Evolutionary conservation across 2,888 invertebrate genomes (phyloP), one percentile per base, ranked within the genome.

Genomic region (Seladonia tumulorum): DNA sequence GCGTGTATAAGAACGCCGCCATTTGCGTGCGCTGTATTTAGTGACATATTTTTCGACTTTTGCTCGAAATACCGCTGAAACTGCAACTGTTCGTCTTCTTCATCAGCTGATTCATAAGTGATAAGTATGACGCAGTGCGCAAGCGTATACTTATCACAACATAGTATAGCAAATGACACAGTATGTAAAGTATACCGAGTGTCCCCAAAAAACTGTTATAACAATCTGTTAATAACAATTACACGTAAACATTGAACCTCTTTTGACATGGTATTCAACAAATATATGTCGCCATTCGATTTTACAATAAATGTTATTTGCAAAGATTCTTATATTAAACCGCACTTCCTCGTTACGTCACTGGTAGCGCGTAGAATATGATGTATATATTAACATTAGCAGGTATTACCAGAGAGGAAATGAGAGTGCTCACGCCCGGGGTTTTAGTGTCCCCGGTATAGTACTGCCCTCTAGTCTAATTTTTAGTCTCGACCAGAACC

Each of bases 21-120:
- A 94, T 98, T 98, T 79, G 98, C 97, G 95, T 99, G 99, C 79
- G 99, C 98, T 87, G 99, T 99, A 95, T 99, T 99, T 89, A 99
- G 95, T 90, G 99, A 98, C 99, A 99, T 99, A 63, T 95, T 96
- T 83, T 45, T 72, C 68, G 77, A 77, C 39, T 82, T 76, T 63
- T 63, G 29, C 12, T 25, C 70, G 18, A 79, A 70, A 63, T 77
- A 60, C 53, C 57, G 73, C 78, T 49, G 66, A 79, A 87, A 72
- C 18, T 83, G 81, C 71, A 74, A 88, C 78, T 63, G 77, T 81
- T 72, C 72, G 78, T 29, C 72, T 74, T 57, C 47, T 75, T 82
- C 82, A 82, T 93, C 93, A 93, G 93, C 93, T 93, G 93, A 93
- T 93, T 93, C 92, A 92, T 90, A 91, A 92, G 88, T 91, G 89